phyloP scores from a whole-genome alignment of 2,113 vertebrate genomes.

The Malurus melanocephalus region DNA sequence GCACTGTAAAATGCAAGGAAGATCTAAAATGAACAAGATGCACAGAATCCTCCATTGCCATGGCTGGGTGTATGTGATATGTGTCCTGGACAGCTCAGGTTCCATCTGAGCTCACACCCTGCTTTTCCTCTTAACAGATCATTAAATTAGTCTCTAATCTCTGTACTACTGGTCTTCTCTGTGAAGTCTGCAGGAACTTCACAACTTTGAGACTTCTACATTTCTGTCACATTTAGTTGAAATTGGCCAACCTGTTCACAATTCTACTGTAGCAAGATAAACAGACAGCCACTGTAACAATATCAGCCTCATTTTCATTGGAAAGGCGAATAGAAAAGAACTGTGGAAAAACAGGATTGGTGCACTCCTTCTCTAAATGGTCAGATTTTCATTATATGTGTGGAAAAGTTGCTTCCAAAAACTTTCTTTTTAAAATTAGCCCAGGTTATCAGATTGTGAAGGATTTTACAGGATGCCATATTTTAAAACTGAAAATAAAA shows the following conservation, averaged over 20 bases:
- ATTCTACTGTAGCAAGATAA: not conserved
- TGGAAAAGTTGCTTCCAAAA: not conserved
- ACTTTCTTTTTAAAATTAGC: not conserved
- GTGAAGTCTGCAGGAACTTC: not conserved
- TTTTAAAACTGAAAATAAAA: not conserved
- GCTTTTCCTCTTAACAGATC: not conserved
- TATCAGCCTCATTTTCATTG: not conserved
- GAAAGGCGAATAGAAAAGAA: not conserved
- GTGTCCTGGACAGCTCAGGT: rapidly evolving
- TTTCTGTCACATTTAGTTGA: not conserved
- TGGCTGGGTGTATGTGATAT: not conserved
- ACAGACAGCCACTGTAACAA: not conserved
- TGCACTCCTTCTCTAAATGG: not conserved
- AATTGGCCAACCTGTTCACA: not conserved
- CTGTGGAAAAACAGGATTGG: not conserved
- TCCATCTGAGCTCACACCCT: not conserved
- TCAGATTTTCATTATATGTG: not conserved
- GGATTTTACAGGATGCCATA: not conserved
- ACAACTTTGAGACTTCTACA: not conserved
- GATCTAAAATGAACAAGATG: not conserved
- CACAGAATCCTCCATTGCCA: not conserved
- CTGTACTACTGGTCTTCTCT: not conserved
- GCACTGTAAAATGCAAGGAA: not conserved
- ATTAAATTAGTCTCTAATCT: not conserved
- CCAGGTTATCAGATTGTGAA: not conserved